phyloP scores from a whole-genome alignment of 1,140 invertebrate genomes.

The Tetramorium parvispinum region DNA sequence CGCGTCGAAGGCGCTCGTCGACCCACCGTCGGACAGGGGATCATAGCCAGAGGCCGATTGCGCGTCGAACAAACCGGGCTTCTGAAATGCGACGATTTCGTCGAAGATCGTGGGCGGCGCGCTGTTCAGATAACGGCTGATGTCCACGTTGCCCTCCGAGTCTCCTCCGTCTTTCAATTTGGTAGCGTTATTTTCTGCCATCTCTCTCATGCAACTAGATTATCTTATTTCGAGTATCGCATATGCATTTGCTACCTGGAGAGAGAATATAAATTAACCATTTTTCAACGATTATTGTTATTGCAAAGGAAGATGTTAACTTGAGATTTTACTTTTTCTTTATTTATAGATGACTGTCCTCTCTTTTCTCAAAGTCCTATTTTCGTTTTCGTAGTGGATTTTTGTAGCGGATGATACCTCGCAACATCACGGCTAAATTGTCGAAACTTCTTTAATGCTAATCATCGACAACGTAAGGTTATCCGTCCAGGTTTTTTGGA shows the following conservation, averaged over 20 bases:
- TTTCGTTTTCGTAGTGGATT: neutral
- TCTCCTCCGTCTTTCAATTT: neutral
- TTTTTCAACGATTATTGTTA: neutral
- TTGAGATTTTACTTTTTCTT: neutral
- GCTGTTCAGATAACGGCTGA: slow-evolving; percentile 82
- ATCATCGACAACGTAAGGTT: neutral
- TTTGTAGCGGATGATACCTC: neutral
- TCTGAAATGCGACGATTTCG: slow-evolving; percentile 80
- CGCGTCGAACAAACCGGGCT: slow-evolving; percentile 70
- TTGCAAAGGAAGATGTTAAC: neutral
- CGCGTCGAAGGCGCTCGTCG: slow-evolving; percentile 52
- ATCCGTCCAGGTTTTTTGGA: neutral
- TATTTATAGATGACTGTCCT: neutral
- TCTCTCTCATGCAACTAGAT: neutral
- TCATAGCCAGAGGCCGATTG: slow-evolving; percentile 61
- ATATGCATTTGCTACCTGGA: neutral
- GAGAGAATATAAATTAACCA: neutral
- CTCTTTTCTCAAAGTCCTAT: neutral
- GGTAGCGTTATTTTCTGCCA: neutral
- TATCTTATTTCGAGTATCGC: neutral
- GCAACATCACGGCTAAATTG: neutral
- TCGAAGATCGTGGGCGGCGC: slow-evolving; percentile 82
- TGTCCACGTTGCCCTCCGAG: slow-evolving; percentile 19
- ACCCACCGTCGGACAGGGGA: slow-evolving; percentile 59
- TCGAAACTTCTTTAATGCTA: neutral